Evolutionary conservation across 2,888 invertebrate species (phyloP), one percentile per base, ranked within the genome.

Genomic region (Loripinus fragilis): DNA sequence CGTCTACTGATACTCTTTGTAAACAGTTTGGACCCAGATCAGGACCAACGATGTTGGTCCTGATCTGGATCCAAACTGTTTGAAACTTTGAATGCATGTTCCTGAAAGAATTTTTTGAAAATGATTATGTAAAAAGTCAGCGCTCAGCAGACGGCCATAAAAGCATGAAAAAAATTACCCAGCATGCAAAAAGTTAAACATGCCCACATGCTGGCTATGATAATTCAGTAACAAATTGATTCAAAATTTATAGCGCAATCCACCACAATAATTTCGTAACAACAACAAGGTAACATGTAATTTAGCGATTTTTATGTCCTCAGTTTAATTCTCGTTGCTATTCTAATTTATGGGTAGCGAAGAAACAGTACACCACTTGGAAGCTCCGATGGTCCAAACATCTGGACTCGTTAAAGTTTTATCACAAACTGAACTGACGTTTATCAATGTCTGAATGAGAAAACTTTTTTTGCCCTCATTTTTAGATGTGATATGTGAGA

Each of bases 171-270:
- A 41, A 41, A 41, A 10, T 10, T 41, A 41, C 41, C 41, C 41
- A 41, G 41, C 7, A 41, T 41, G 41, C 41, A 41, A 41, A 10
- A 15, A 15, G 41, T 41, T 10, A n/a, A n/a, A n/a, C n/a, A n/a
- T n/a, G n/a, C 12, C 17, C 60, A 60, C 60, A 20, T 60, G 60
- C 60, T 60, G 60, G 28, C 33, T 12, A 3, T 60, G 10, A 60
- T 60, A 60, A 60, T 60, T 33, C 30, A 33, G 17, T 20, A 60
- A 60, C 60, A 60, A 60, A 60, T 60, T 60, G 60, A 60, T 33
- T 33, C 20, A 33, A 60, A 60, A 60, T 60, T 60, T 60, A 33
- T 33, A 60, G 60, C 52, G 20, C 30, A 60, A 12, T 33, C 33
- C 25, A 60, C 17, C 5, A 60, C 30, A 60, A 12, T 60, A 3